Conservation (phyloP, 2,888 invertebrate species). For the Trichopria drosophilae region DNA sequence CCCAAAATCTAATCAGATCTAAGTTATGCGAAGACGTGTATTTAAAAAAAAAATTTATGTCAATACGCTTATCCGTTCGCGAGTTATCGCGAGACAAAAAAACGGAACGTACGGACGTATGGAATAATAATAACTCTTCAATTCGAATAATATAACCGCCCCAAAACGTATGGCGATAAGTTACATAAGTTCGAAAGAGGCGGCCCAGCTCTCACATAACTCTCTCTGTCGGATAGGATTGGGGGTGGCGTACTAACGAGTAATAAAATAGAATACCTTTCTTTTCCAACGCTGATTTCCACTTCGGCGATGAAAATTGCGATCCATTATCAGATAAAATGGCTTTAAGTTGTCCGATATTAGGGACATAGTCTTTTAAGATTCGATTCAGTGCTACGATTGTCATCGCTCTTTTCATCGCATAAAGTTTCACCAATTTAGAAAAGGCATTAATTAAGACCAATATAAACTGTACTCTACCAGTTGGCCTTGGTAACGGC, state of each 20-base stretch:
- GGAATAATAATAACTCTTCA: slow-evolving; percentile 2
- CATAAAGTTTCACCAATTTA: slow-evolving; percentile 8
- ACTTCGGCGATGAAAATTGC: slow-evolving; percentile 8
- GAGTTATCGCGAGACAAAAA: too few species aligned
- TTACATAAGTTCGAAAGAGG: slow-evolving; percentile 30
- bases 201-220: slow-evolving; percentile 32
- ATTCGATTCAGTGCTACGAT: slow-evolving; percentile 1
- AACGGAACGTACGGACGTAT: too few species aligned
- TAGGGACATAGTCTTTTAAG: not conserved
- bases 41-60: too few species aligned
- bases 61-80: too few species aligned
- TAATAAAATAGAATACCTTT: slow-evolving; percentile 1
- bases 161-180: slow-evolving; percentile 27
- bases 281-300: not conserved
- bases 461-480: slow-evolving; percentile 15
- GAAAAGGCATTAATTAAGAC: slow-evolving; percentile 6
- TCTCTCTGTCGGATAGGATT: slow-evolving; percentile 32
- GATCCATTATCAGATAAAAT: slow-evolving; percentile 13
- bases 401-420: slow-evolving; percentile 8
- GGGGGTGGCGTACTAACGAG: slow-evolving; percentile 32
- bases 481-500: not conserved
- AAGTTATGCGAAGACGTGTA: too few species aligned
- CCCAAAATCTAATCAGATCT: too few species aligned
- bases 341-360: not conserved
- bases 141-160: not conserved